These are phyloP conservation scores for Aphrocallistes beatrix DNA, from an alignment of 37 sponge, comb jelly and placozoan genomes.

Conservation along the genomic window DNA sequence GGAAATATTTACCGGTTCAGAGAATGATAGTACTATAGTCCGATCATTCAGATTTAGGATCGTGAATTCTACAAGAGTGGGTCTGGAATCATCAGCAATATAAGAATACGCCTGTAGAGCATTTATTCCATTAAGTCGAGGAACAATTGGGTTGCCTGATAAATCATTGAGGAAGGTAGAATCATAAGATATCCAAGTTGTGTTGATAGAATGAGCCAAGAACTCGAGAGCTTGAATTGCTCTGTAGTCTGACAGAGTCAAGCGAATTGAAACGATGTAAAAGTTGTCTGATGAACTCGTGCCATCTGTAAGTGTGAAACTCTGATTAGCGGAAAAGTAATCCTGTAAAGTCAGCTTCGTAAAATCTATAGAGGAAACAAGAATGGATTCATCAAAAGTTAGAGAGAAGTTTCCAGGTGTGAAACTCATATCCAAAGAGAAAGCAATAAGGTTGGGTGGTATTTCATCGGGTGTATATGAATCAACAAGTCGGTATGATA, in stretches of 20 bases:
- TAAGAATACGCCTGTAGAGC: constrained; percentile 33
- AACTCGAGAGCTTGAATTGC: not conserved
- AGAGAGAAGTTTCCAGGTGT: constrained; percentile 40
- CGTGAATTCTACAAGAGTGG: constrained; percentile 44
- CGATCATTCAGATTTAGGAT: constrained; percentile 56
- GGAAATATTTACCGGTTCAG: constrained; percentile 46
- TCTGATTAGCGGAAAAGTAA: not conserved
- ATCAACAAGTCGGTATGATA: not conserved
- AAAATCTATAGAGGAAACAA: not conserved
- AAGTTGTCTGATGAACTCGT: not conserved
- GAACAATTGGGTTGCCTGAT: constrained; percentile 39
- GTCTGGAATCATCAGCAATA: constrained; percentile 29
- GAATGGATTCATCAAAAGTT: constrained; percentile 65
- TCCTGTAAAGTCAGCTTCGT: not conserved
- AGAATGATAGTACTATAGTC: constrained; percentile 50
- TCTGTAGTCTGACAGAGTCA: not conserved
- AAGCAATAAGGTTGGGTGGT: constrained; percentile 37
- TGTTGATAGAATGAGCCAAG: constrained; percentile 38
- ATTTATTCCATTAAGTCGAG: not conserved
- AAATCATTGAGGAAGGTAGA: constrained; percentile 41
- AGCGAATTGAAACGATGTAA: not conserved
- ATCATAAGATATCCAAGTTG: constrained; percentile 40
- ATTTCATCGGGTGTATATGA: constrained; percentile 40
- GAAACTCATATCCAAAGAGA: constrained; percentile 50
- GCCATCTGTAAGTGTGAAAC: not conserved